Base-by-base conservation (phyloP, 2,113 vertebrate genomes). In the Falcunculus frontatus region DNA sequence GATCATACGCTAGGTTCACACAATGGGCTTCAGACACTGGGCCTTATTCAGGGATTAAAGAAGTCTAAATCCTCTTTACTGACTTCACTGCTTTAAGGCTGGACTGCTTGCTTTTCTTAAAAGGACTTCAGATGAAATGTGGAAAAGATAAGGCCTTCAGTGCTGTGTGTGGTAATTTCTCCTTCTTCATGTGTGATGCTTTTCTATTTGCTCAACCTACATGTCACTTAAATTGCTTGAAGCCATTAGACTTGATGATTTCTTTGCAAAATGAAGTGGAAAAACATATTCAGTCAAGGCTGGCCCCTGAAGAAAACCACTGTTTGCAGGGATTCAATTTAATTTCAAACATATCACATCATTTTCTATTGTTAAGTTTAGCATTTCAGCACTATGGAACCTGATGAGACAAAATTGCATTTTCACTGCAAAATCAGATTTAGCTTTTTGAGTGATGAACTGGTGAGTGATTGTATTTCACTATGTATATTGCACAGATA, bases 311-410 rank as follows among this genome's bases (percentile, higher is more conserved):
- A 94, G 76, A 95, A 95, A 88, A 52, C 69, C 93, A 68, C 75
- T 93, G 77, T 97, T 97, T 97, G 91, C 56, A 78, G 78, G 67
- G 95, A 68, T 96, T 87, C 82, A 95, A 79, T 94, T 97, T 97
- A 96, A 97, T 95, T 88, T 83, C 50, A 85, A 96, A 83, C 62
- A 64, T 93, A 90, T 84, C 72, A 59, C 67, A 95, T 95, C 83
- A 84, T 57, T 52, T 91, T 65, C 93, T 84, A 55, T 96, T 96
- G 95, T 93, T 96, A 92, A 95, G 50, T 77, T 88, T 42, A 95
- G 56, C 64, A 83, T 96, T 96, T 93, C 55, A 90, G 69, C 37
- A 87, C 46, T 92, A 60, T 76, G 91, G 59, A 96, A 84, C 47
- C 88, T 84, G 90, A 94, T 95, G 87, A 97, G 70, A 95, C 72